Base-by-base conservation (phyloP, 2,113 vertebrate species). In the Rhegmatorhina hoffmannsi region DNA sequence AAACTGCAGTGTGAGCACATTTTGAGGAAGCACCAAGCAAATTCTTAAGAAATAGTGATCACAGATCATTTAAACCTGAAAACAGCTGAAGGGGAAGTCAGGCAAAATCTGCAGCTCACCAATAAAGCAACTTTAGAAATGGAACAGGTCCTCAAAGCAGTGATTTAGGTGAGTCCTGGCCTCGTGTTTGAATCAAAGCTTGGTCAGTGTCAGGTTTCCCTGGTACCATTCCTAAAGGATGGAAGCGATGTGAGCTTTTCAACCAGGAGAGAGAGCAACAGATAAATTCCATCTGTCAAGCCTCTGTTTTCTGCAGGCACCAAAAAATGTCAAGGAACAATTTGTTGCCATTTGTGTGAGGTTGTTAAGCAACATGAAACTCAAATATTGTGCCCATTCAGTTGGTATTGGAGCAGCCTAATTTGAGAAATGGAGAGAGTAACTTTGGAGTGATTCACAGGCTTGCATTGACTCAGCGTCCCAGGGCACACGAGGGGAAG, bases 311-410 rank as follows among this genome's bases (percentile, higher is more conserved):
- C 76, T 10, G 8, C 94, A 80, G 84, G 73, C 89, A 90, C 93
- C 76, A 80, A 86, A 94, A 95, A 94, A 92, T 89, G 87, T 86
- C 89, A 95, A 84, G 89, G 94, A 96, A 96, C 96, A 92, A 92
- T 95, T 94, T 95, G 84, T 95, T 95, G 96, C 93, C 64, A 0
- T 95, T 95, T 77, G 68, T 80, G 89, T 68, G 56, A 91, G 94
- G 86, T 92, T 95, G 93, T 95, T 95, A 95, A 96, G 96, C 96
- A 96, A 96, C 89, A 90, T 21, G 72, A 77, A 94, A 49, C 87
- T 95, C 91, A 96, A 96, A 95, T 96, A 90, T 96, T 96, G 84
- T 94, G 59, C 91, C 86, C 55, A 12, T 95, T 95, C 72, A 24
- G 52, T 94, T 76, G 56, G 83, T 49, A 46, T 70, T 92, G 80